Evolutionary conservation across 1,140 invertebrate species (phyloP).

Genomic region (Drosophila ohnishii): DNA sequence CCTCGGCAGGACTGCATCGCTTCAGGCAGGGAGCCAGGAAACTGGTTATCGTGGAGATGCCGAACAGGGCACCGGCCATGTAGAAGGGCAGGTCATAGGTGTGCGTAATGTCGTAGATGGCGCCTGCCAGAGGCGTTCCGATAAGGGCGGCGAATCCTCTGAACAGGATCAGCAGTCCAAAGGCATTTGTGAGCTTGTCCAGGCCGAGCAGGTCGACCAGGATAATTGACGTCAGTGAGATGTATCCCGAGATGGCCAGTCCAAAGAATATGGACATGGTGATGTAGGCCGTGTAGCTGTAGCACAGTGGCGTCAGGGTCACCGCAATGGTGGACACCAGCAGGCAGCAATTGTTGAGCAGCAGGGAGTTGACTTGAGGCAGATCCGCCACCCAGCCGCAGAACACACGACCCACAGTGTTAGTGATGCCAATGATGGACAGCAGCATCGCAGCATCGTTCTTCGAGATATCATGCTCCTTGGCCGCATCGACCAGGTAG

Average conservation of each 20-base stretch:
- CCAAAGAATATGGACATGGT: conserved; percentile 96
- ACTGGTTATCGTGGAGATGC: conserved; percentile 92
- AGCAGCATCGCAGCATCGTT: conserved; percentile 93
- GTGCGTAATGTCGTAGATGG: conserved; percentile 93
- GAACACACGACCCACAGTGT: conserved; percentile 93
- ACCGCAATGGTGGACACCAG: conserved; percentile 94
- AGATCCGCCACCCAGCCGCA: conserved; percentile 94
- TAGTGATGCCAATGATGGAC: conserved; percentile 97
- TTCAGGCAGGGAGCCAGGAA: conserved; percentile 92
- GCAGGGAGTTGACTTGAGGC: conserved; percentile 93
- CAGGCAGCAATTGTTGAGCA: conserved; percentile 97
- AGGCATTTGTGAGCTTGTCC: conserved; percentile 98
- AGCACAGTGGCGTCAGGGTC: conserved; percentile 92
- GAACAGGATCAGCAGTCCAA: conserved; percentile 97
- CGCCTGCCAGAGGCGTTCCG: conserved; percentile 92
- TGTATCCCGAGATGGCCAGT: conserved; percentile 97
- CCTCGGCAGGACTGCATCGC: conserved; percentile 84
- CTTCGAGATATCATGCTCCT: conserved; percentile 87
- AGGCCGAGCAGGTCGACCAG: conserved; percentile 97
- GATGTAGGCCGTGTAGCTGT: conserved; percentile 90
- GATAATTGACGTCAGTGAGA: conserved; percentile 98
- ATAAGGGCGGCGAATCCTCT: conserved; percentile 95
- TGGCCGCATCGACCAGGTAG: conserved; percentile 93
- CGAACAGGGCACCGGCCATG: conserved; percentile 95
- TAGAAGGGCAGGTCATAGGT: conserved; percentile 95